Base-by-base conservation (phyloP, 2,113 vertebrate genomes). In the Seriola dumerili region DNA sequence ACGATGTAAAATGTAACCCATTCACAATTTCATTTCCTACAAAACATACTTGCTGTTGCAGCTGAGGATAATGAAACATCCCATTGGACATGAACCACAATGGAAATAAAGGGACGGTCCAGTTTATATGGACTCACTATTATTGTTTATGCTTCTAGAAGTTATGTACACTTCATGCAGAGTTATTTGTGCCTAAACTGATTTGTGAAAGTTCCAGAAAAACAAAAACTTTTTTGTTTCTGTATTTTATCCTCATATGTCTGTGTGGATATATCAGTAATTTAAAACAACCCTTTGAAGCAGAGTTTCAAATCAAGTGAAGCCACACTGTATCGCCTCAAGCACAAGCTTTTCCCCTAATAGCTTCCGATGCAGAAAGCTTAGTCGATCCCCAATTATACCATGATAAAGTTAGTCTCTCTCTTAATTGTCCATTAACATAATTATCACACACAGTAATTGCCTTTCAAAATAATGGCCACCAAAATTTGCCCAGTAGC, bases 401-500 rank as follows among this genome's bases (percentile, higher is more conserved):
- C 82, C 76, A 62, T 84, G 76, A 87, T 86, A 87, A 89, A 86
- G 83, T 91, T 84, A 84, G 66, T 86, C 66, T 76, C 67, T 76
- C 67, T 77, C 55, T 72, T 91, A 91, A 91, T 87, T 91, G 87
- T 85, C 87, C 78, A 89, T 93, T 93, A 91, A 80, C 52, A 58
- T 91, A 91, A 93, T 93, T 91, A 93, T 91, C 85, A 81, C 88
- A 84, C 16, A 7, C 83, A 62, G 74, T 92, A 92, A 92, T 92
- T 88, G 85, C 85, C 88, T 92, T 91, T 92, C 57, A 92, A 88
- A 91, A 90, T 93, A 93, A 94, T 90, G 77, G 88, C 72, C 38
- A 65, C 58, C 77, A 80, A 92, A 91, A 86, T 83, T 29, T 83
- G 74, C 82, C 77, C 50, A 71, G 76, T 76, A 81, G 74, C 84